phyloP scores from a whole-genome alignment of 2,888 invertebrate genomes.

The Nephrotoma appendiculata region DNA sequence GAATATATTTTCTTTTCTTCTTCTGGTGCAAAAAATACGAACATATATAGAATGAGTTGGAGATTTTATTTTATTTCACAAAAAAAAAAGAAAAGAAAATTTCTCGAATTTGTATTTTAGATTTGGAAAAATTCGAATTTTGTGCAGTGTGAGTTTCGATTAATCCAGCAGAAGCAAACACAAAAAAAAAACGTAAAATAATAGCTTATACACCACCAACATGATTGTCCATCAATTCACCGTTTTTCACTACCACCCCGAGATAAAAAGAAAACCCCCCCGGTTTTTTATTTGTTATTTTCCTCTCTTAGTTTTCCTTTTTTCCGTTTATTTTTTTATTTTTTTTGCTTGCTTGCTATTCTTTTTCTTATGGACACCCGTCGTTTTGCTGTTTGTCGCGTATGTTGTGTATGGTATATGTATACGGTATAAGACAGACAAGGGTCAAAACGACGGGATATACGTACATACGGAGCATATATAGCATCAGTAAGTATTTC shows the following conservation, averaged over 20 bases:
- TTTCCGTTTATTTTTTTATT: neutral
- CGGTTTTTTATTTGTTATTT: neutral
- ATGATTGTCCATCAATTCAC: neutral
- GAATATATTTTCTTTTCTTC: neutral
- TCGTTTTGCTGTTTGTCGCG: conserved; percentile 9
- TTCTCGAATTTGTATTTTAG: neutral
- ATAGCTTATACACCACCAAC: neutral
- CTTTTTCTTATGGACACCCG: conserved; percentile 7
- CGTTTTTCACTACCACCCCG: neutral
- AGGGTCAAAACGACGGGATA: conserved; percentile 10
- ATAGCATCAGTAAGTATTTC: neutral
- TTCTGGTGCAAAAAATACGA: neutral
- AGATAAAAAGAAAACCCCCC: neutral
- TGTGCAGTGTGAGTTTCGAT: conserved; percentile 7
- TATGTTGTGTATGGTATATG: neutral
- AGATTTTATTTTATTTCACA: neutral
- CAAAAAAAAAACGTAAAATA: neutral
- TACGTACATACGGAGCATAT: neutral
- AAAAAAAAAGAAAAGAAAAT: neutral
- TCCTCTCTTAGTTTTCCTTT: neutral
- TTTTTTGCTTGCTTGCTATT: neutral
- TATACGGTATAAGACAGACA: conserved; percentile 10
- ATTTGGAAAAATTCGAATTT: neutral
- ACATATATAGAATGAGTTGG: neutral
- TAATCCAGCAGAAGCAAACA: conserved; percentile 5